Base-by-base conservation (phyloP, 2,888 invertebrate genomes). In the Chrysolina americana region DNA sequence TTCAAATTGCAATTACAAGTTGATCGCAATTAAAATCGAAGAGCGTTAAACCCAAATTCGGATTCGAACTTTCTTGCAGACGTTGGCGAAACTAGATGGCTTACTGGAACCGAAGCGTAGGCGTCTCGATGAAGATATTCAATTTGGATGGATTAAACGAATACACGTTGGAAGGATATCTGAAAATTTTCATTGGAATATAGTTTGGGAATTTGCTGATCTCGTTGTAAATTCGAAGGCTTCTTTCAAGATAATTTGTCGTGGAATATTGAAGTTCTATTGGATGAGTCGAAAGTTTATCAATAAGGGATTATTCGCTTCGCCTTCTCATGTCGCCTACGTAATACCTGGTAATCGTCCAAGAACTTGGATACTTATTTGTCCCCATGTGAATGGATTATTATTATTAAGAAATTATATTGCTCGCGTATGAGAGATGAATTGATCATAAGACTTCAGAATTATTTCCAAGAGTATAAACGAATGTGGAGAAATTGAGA, bases 11-110 rank as follows among this genome's bases (percentile, higher is more conserved):
- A 86, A 86, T 86, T 86, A 85, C 85, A 83, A 83, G 82, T 85
- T 84, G 83, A 86, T 86, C 83, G 84, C 85, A 86, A 86, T 86
- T 85, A 85, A 85, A 86, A 84, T 85, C 82, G 83, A 81, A 78
- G 76, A 82, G 81, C 82, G 80, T 78, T 78, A 76, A 78, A 77
- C 79, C 76, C 76, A 70, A 75, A 78, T 81, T 80, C 78, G 76
- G 76, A 75, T 76, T 73, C 79, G 69, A 82, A 83, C 80, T 83
- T 83, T 82, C 80, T 75, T 76, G 83, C 82, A 75, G 79, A 82
- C 81, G 79, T 76, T 75, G 70, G 80, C 82, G 80, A 77, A 80
- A 80, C 76, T 75, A 65, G 62, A 72, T 59, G 48, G 50, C 59
- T 69, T 62, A 65, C 68, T 21, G 53, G 19, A 53, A 21, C 21